A percentile compares a stretch with the other conserved stretches of the same genome.
Conservation (phyloP, 2,888 invertebrate species). For the Sussaba pulchella region DNA sequence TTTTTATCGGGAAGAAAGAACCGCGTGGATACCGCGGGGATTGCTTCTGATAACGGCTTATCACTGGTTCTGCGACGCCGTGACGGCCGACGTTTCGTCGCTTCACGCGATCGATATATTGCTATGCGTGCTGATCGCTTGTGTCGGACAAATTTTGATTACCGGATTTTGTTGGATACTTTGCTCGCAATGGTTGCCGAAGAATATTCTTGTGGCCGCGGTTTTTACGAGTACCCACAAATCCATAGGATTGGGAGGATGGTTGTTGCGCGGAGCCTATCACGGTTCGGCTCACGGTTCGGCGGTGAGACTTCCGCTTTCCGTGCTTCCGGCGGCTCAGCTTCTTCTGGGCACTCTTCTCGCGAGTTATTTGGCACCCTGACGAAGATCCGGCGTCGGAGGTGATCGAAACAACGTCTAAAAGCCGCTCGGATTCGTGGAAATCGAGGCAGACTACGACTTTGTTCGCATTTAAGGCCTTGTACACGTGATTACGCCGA, state of each 20-base stretch:
- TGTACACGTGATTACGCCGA: no score
- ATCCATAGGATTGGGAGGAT: constrained; percentile 81
- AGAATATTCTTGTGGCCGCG: constrained; percentile 78
- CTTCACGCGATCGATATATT: constrained; percentile 80
- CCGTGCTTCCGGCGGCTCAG: constrained; percentile 81
- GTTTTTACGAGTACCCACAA: constrained; percentile 82
- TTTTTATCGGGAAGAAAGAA: constrained; percentile 70
- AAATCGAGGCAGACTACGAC: no score
- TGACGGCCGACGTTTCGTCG: constrained; percentile 80
- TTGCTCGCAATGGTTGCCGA: constrained; percentile 80
- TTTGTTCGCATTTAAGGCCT: no score
- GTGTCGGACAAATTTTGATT: constrained; percentile 79
- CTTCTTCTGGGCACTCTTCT: constrained; percentile 80
- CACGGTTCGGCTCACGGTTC: constrained; percentile 80
- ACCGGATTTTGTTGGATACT: constrained; percentile 81
- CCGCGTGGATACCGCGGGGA: constrained; percentile 78
- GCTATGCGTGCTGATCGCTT: constrained; percentile 82
- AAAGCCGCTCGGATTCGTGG: no score
- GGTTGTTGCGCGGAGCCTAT: constrained; percentile 81
- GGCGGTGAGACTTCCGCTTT: constrained; percentile 81
- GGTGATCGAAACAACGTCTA: no score
- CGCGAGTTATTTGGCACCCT: constrained; percentile 79
- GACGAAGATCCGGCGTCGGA: constrained; percentile 61
- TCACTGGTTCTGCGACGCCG: constrained; percentile 82
- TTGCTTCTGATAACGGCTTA: constrained; percentile 79